Conservation (phyloP, 1,140 invertebrate species). For the Leptestheria dahalacensis region DNA sequence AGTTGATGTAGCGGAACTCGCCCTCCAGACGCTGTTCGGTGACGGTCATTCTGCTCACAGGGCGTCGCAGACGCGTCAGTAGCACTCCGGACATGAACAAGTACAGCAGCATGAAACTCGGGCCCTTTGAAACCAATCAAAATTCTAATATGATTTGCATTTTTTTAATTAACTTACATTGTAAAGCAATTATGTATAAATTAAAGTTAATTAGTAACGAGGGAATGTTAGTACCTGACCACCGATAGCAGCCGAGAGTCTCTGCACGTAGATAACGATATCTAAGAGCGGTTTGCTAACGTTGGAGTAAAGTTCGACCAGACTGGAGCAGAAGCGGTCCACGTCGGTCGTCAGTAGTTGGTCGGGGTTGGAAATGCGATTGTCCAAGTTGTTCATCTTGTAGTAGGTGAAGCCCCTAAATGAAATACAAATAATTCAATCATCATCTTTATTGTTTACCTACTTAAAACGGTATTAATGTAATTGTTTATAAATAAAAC, state of each 20-base stretch:
- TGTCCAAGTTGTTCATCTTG: slow-evolving; percentile 90
- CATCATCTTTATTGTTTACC: too few relatives aligned
- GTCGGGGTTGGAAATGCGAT: slow-evolving; percentile 86
- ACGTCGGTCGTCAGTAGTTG: slow-evolving; percentile 91
- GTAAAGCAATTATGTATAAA: slow-evolving; percentile 4
- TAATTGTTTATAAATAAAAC: too few relatives aligned
- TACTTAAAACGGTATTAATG: too few relatives aligned
- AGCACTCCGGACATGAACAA: slow-evolving; percentile 65
- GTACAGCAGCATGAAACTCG: slow-evolving; percentile 69
- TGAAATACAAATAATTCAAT: too few relatives aligned
- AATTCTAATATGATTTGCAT: neutral
- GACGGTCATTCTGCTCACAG: slow-evolving; percentile 76
- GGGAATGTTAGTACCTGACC: slow-evolving; percentile 39
- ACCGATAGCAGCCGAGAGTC: slow-evolving; percentile 70
- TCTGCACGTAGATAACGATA: slow-evolving; percentile 84
- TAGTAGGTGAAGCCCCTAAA: slow-evolving; percentile 89
- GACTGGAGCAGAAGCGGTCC: slow-evolving; percentile 90
- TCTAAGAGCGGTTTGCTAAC: slow-evolving; percentile 92
- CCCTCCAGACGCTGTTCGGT: slow-evolving; percentile 92
- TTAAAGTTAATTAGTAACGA: too few relatives aligned
- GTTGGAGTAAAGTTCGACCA: slow-evolving; percentile 91
- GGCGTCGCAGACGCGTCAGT: slow-evolving; percentile 62
- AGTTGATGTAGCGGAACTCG: slow-evolving; percentile 93
- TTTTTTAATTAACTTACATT: neutral
- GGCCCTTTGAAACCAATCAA: slow-evolving; percentile 45